Conservation (phyloP, 2,113 vertebrate genomes). For the Baryphthengus martii region DNA sequence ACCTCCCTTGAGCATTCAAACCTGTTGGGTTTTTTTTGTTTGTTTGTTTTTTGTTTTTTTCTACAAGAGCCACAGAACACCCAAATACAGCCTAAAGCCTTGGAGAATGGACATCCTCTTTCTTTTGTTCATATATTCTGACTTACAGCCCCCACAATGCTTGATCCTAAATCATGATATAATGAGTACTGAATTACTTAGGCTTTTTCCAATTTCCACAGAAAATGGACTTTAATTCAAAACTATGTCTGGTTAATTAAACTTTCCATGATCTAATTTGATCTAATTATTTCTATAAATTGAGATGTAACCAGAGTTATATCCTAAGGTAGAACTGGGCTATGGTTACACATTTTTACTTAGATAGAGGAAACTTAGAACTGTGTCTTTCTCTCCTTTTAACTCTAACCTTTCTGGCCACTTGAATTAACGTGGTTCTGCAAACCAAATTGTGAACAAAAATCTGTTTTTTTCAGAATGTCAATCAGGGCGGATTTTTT, state of each 20-base stretch:
- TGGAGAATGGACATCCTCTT: not conserved
- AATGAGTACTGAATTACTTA: constrained; percentile 63
- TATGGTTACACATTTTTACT: constrained; percentile 60
- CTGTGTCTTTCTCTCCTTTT: not conserved
- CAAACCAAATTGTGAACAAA: not conserved
- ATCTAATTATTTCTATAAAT: constrained; percentile 81
- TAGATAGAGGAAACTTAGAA: not conserved
- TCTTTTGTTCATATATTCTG: not conserved
- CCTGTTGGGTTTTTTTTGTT: not conserved
- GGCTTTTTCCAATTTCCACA: constrained; percentile 74
- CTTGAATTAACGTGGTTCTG: not conserved
- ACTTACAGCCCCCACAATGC: not conserved
- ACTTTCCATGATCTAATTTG: constrained; percentile 75
- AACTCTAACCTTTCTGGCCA: not conserved
- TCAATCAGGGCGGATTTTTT: fast-evolving
- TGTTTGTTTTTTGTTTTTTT: not conserved
- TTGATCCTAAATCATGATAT: constrained; percentile 55
- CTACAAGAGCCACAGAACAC: not conserved
- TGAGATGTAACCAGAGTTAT: constrained; percentile 74
- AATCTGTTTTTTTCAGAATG: not conserved
- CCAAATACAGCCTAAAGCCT: not conserved
- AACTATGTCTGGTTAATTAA: constrained; percentile 78
- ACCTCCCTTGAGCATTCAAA: not conserved
- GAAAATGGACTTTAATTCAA: constrained; percentile 80
- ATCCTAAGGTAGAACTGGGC: constrained; percentile 67